phyloP scores from a whole-genome alignment of 2,113 vertebrate genomes.

The Larimichthys crocea region DNA sequence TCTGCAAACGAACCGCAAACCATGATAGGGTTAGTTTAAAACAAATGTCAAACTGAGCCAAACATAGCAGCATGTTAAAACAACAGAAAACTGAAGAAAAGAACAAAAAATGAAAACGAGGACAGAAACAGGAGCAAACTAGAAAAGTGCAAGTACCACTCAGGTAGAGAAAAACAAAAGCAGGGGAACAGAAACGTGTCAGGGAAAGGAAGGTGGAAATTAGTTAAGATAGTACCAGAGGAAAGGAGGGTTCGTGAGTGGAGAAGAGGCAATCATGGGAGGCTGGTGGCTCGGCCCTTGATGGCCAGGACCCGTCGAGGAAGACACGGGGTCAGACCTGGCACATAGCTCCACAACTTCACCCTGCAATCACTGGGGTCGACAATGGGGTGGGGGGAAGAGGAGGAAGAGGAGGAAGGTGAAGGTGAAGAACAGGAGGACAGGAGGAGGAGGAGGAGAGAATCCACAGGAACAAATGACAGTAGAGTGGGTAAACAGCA shows the following conservation, averaged over 20 bases:
- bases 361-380: conserved; percentile 95
- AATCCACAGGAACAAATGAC: conserved; percentile 45
- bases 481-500: conserved; percentile 22
- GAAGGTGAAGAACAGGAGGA: conserved; percentile 52
- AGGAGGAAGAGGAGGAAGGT: conserved; percentile 15
- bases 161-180: conserved; percentile 26
- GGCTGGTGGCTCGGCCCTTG: conserved; percentile 98
- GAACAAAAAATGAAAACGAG: not conserved
- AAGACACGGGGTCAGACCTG: conserved; percentile 98
- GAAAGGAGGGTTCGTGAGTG: conserved; percentile 66
- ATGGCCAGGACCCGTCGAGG: conserved; percentile 98
- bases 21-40: not conserved
- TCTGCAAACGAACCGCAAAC: conserved; percentile 1
- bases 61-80: not conserved
- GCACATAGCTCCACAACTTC: conserved; percentile 99
- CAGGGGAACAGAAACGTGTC: not conserved
- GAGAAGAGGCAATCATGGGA: conserved; percentile 89
- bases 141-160: not conserved
- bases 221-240: conserved; percentile 71
- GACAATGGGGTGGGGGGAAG: conserved; percentile 13
- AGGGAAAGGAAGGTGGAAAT: conserved; percentile 67
- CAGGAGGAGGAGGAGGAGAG: conserved; percentile 50
- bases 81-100: not conserved
- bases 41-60: conserved; percentile 1
- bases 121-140: conserved; percentile 1